Evolutionary conservation across 2,797 vertebrate genomes (phyloP).

Genomic region (Acanthiza pusilla): DNA sequence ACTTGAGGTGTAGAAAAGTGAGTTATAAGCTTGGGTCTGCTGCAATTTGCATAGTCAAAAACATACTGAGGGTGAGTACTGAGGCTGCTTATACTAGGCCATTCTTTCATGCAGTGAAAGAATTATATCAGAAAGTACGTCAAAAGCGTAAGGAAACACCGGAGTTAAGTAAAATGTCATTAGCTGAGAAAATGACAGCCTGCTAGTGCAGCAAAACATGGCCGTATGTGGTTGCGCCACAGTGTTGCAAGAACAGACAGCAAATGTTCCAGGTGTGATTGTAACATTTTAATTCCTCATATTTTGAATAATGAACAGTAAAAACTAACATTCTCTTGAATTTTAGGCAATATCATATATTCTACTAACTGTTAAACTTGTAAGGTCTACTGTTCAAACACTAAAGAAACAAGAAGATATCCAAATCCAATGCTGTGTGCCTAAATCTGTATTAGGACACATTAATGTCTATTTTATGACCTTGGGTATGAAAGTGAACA

Average conservation of each 20-base stretch:
- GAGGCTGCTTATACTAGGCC: neutral
- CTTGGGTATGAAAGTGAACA: neutral
- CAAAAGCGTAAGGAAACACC: neutral
- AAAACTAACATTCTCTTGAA: neutral
- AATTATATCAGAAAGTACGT: neutral
- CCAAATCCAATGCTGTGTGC: neutral
- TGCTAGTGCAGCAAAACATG: neutral
- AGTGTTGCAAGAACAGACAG: neutral
- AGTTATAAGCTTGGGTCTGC: neutral
- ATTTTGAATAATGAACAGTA: neutral
- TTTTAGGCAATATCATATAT: neutral
- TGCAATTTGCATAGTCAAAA: neutral
- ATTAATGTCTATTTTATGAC: neutral
- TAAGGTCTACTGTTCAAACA: neutral
- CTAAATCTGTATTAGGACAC: neutral
- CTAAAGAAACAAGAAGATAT: neutral
- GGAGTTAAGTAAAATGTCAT: neutral
- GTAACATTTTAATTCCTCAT: neutral
- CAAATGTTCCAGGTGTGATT: neutral
- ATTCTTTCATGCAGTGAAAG: neutral
- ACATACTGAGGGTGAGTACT: neutral
- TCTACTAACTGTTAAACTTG: neutral
- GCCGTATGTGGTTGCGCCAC: neutral
- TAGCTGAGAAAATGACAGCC: neutral
- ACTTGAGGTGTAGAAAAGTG: neutral